Evolutionary conservation across 2,797 vertebrate species (phyloP).

Genomic region (Gymnothorax reevesii): DNA sequence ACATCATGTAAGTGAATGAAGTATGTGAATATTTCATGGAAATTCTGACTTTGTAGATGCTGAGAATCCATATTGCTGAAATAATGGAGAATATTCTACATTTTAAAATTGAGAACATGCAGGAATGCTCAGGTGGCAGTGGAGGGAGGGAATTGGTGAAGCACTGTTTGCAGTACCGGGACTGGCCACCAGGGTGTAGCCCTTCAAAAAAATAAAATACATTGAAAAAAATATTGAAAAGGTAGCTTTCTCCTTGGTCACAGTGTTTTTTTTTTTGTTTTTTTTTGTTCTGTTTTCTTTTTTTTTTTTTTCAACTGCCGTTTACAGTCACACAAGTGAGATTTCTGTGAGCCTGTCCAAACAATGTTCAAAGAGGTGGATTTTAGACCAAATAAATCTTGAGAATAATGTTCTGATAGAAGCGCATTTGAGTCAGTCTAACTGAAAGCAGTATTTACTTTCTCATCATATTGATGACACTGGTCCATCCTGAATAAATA

Average conservation of each 20-base stretch:
- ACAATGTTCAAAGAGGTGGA: background rate
- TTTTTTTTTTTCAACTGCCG: too few species aligned
- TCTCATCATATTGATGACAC: background rate
- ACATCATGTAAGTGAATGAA: conserved; percentile 54
- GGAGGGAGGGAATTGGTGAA: conserved; percentile 21
- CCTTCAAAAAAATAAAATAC: background rate
- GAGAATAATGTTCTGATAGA: background rate
- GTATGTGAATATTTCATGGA: conserved; percentile 58
- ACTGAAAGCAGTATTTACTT: background rate
- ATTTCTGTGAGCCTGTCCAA: background rate
- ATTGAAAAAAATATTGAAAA: background rate
- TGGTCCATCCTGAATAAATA: background rate
- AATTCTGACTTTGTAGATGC: conserved; percentile 46
- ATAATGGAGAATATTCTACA: conserved; percentile 53
- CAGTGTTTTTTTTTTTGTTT: background rate
- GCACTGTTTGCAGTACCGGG: conserved; percentile 45
- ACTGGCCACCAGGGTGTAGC: conserved; percentile 15
- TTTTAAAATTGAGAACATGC: conserved; percentile 39
- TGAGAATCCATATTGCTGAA: conserved; percentile 53
- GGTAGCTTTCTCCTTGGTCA: conserved; percentile 10
- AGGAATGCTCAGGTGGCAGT: conserved; percentile 33
- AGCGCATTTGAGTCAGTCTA: background rate
- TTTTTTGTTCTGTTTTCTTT: too few species aligned
- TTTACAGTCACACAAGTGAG: background rate
- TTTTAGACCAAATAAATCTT: background rate